Percentiles rank a stretch among this genome's conserved stretches.
These are phyloP conservation scores for Mus spretus DNA, from an alignment of 2,797 vertebrate species.

Conservation along the genomic window DNA sequence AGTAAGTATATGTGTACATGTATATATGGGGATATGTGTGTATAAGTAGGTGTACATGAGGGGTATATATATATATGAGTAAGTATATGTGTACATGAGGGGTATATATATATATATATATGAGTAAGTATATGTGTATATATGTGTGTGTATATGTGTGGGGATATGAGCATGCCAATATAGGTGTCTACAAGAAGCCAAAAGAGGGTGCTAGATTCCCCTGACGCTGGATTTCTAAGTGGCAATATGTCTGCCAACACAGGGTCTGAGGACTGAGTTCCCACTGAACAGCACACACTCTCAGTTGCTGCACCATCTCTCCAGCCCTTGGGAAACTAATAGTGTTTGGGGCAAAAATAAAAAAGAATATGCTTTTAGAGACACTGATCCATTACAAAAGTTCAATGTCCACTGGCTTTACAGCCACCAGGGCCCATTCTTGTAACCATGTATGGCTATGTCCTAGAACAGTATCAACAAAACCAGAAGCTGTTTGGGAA, in stretches of 20 bases:
- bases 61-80: background rate
- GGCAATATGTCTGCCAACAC: background rate
- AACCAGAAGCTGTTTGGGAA: conserved; percentile 4
- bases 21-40: background rate
- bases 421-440: background rate
- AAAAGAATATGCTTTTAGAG: background rate
- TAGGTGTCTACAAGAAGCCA: background rate
- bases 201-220: background rate
- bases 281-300: background rate
- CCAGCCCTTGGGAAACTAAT: background rate
- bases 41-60: background rate
- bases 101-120: too few relatives aligned
- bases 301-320: background rate
- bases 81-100: background rate
- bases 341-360: background rate
- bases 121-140: background rate
- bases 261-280: background rate
- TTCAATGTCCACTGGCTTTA: background rate
- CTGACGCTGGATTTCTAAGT: background rate
- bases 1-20: background rate
- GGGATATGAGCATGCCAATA: background rate
- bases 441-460: background rate
- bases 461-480: background rate
- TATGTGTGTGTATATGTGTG: background rate
- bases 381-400: background rate